These are phyloP conservation scores for Diloba caeruleocephala DNA, from an alignment of 2,888 invertebrate genomes.

Conservation along the genomic window DNA sequence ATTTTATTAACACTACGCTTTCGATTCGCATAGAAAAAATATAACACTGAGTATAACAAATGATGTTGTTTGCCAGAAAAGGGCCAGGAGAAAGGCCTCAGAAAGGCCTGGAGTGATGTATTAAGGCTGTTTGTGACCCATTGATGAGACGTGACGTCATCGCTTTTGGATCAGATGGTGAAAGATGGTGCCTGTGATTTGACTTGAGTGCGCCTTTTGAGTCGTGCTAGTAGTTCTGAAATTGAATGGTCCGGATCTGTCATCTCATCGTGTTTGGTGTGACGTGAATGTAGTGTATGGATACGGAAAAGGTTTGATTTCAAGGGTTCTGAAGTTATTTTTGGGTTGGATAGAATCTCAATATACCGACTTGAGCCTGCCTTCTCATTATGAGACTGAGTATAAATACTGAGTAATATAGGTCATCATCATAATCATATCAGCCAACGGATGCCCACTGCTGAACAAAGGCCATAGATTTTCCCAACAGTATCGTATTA, in stretches of 20 bases:
- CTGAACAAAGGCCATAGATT: no score
- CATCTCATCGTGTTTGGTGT: no score
- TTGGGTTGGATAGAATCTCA: no score
- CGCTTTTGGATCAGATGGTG: conserved; percentile 58
- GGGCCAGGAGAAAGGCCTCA: conserved; percentile 68
- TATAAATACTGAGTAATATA: no score
- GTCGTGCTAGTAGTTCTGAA: conserved; percentile 16
- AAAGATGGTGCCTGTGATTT: conserved; percentile 55
- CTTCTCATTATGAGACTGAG: no score
- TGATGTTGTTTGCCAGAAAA: conserved; percentile 85
- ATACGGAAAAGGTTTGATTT: no score
- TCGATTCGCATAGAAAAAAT: conserved; percentile 81
- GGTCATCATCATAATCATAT: no score
- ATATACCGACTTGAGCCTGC: no score
- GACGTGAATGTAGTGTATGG: no score
- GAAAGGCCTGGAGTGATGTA: conserved; percentile 72
- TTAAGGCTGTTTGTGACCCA: conserved; percentile 56
- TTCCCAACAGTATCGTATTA: no score
- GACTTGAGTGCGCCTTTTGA: conserved; percentile 47
- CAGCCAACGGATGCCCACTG: no score
- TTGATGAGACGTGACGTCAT: conserved; percentile 77
- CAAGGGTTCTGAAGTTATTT: no score
- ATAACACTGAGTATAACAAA: conserved; percentile 86
- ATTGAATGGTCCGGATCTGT: conserved; percentile 5
- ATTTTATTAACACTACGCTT: conserved; percentile 87